These are phyloP conservation scores for Cyrtonyx montezumae DNA, from an alignment of 2,113 vertebrate species.

Conservation along the genomic window DNA sequence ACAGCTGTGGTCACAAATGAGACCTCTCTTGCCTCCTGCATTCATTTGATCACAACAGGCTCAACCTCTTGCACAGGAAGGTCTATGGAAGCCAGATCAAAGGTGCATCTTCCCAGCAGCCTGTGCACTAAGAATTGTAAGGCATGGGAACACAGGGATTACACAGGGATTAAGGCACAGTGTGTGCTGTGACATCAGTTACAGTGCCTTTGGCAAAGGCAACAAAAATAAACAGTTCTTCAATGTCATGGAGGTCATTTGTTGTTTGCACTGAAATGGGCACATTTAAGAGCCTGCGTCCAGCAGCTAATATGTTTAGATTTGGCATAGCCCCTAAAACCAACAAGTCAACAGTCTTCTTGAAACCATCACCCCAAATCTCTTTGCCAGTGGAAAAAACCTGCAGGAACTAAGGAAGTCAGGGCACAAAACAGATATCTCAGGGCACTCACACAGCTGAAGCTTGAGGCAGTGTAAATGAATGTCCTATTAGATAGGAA, in stretches of 20 bases:
- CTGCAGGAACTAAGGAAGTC: background rate
- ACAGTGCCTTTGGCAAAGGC: background rate
- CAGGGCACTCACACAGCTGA: background rate
- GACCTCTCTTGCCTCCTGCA: background rate
- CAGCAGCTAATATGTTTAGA: background rate
- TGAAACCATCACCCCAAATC: background rate
- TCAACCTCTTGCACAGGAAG: background rate
- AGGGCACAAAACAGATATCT: constrained; percentile 8
- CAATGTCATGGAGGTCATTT: background rate
- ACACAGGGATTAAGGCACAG: background rate
- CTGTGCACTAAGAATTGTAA: background rate
- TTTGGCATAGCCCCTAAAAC: background rate
- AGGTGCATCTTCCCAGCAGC: background rate
- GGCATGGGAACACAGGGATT: background rate
- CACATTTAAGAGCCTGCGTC: background rate
- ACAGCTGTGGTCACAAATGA: background rate
- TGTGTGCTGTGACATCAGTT: background rate
- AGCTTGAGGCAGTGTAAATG: background rate
- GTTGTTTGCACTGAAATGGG: background rate
- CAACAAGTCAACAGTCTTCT: background rate
- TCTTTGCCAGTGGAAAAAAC: constrained; percentile 5
- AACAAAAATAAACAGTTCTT: too few species aligned
- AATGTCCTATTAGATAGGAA: background rate
- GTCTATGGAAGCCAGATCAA: background rate
- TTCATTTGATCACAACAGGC: background rate